These are phyloP conservation scores for Balaeniceps rex DNA, from an alignment of 2,113 vertebrate species.

Conservation along the genomic window DNA sequence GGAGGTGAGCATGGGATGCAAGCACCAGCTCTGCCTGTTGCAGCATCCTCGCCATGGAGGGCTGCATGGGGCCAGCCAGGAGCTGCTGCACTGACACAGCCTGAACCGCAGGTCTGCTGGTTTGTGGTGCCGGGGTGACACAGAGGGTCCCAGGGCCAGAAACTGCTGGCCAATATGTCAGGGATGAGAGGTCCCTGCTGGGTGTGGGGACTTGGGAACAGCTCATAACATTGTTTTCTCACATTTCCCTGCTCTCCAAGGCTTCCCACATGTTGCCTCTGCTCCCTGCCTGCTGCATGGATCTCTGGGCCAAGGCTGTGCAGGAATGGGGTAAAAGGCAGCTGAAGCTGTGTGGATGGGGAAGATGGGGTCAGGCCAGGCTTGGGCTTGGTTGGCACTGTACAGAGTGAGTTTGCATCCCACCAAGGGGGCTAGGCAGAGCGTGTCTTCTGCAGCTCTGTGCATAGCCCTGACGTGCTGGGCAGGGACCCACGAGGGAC, in stretches of 20 bases:
- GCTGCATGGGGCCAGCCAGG: not conserved
- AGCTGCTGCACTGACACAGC: not conserved
- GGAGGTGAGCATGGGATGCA: not conserved
- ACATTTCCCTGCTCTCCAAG: not conserved
- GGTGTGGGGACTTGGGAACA: fast-evolving
- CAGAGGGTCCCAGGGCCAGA: not conserved
- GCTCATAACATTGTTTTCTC: not conserved
- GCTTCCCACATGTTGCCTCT: fast-evolving
- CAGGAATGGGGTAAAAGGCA: not conserved
- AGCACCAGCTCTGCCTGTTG: not conserved
- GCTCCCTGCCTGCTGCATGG: not conserved
- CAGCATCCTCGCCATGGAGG: fast-evolving
- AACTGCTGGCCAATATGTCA: not conserved
- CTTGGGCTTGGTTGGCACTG: fast-evolving
- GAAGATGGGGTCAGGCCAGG: not conserved
- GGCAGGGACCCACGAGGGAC: fast-evolving
- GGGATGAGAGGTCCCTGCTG: not conserved
- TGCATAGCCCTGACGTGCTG: not conserved
- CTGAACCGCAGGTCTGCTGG: not conserved
- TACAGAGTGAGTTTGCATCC: not conserved
- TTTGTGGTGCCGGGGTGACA: not conserved
- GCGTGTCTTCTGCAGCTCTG: not conserved
- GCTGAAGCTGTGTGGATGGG: not conserved
- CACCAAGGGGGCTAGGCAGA: not conserved
- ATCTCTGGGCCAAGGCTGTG: not conserved